phyloP scores from a whole-genome alignment of 2,888 invertebrate genomes.

The Pandemis cinnamomeana region DNA sequence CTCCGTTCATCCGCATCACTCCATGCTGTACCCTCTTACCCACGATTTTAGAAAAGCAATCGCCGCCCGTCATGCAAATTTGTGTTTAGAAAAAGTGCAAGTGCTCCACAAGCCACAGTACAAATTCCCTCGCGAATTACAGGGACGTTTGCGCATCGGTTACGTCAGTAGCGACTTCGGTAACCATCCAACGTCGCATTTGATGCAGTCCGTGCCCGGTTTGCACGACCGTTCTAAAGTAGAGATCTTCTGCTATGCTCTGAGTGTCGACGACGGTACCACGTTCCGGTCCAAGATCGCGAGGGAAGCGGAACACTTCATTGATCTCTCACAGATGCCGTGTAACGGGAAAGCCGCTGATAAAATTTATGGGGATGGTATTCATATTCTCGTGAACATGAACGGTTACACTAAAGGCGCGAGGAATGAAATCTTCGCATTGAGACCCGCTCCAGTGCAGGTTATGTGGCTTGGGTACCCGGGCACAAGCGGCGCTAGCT shows the following conservation, averaged over 20 bases:
- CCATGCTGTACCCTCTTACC: slow-evolving; percentile 98
- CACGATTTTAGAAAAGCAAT: slow-evolving; percentile 98
- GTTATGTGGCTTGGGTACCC: slow-evolving; percentile 99
- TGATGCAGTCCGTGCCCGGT: slow-evolving; percentile 99
- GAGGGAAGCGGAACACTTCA: slow-evolving; percentile 97
- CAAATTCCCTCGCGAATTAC: slow-evolving; percentile 89
- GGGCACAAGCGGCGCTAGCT: slow-evolving; percentile 98
- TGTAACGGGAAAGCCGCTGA: slow-evolving; percentile 99
- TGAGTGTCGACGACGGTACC: slow-evolving; percentile 98
- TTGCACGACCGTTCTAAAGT: slow-evolving; percentile 93
- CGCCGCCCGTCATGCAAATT: slow-evolving; percentile 97
- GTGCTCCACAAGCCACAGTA: slow-evolving; percentile 96
- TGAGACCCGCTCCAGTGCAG: slow-evolving; percentile 98
- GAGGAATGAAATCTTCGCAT: slow-evolving; percentile 98
- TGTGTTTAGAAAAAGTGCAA: slow-evolving; percentile 98
- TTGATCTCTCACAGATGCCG: slow-evolving; percentile 95
- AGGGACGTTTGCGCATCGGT: slow-evolving; percentile 93
- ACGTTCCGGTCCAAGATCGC: slow-evolving; percentile 98
- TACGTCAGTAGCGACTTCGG: slow-evolving; percentile 99
- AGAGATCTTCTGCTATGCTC: slow-evolving; percentile 96
- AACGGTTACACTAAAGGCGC: slow-evolving; percentile 99
- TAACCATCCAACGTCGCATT: slow-evolving; percentile 99
- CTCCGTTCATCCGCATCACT: slow-evolving; percentile 99
- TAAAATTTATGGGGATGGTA: slow-evolving; percentile 96
- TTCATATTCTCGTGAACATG: slow-evolving; percentile 99